A percentile compares a stretch with the other conserved stretches of the same genome.
Evolutionary conservation across 2,888 invertebrate genomes (phyloP).

Genomic region (Andrena praecox): DNA sequence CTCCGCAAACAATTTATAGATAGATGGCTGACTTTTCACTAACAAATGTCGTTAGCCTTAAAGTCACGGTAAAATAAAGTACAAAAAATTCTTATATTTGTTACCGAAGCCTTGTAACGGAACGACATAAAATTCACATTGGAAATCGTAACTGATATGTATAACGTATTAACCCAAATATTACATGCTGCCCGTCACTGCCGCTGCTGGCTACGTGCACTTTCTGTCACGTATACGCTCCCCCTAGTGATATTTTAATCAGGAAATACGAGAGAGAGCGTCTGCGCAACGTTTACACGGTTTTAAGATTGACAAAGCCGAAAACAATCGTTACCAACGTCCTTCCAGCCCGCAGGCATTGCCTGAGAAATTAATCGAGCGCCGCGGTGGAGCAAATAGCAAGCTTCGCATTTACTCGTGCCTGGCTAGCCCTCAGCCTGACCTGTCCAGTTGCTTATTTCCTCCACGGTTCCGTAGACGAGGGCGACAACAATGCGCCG

Average conservation of each 20-base stretch:
- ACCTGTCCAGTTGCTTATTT: conserved; percentile 38
- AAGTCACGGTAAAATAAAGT: too few species aligned
- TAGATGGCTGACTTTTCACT: too few species aligned
- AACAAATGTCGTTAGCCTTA: too few species aligned
- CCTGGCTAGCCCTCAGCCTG: conserved; percentile 16
- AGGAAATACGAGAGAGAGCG: conserved; percentile 59
- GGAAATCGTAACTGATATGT: too few species aligned
- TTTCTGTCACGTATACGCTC: conserved; percentile 26
- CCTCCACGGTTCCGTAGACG: conserved; percentile 38
- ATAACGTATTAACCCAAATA: background rate
- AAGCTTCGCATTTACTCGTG: conserved; percentile 63
- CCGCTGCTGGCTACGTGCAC: background rate
- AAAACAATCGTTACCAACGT: conserved; percentile 69
- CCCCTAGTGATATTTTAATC: conserved; percentile 62
- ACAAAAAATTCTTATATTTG: too few species aligned
- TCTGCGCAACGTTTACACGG: conserved; percentile 62
- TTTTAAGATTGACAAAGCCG: conserved; percentile 66
- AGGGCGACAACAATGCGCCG: conserved; percentile 57
- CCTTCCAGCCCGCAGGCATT: conserved; percentile 69
- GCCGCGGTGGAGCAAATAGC: conserved; percentile 62
- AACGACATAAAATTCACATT: too few species aligned
- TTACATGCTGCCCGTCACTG: background rate
- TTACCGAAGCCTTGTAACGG: too few species aligned
- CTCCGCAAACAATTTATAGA: too few species aligned
- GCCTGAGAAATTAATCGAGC: conserved; percentile 71